A percentile compares a stretch with the other conserved stretches of the same genome.
phyloP scores from a whole-genome alignment of 1,140 invertebrate species.

The Eueides isabella region DNA sequence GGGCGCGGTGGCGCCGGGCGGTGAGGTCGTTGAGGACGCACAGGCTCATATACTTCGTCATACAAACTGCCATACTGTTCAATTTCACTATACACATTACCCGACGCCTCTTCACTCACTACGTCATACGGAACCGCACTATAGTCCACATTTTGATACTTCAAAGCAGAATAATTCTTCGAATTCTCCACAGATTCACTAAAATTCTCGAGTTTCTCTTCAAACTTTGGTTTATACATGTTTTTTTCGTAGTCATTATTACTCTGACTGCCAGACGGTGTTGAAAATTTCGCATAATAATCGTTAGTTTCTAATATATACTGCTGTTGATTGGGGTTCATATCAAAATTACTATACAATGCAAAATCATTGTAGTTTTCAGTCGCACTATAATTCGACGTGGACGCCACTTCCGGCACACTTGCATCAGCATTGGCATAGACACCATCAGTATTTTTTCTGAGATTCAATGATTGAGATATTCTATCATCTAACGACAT shows the following conservation, averaged over 20 bases:
- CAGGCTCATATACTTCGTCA: slow-evolving; percentile 68
- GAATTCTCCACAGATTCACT: slow-evolving; percentile 69
- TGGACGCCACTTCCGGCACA: slow-evolving; percentile 39
- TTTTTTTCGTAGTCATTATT: slow-evolving; percentile 70
- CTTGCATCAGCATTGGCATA: slow-evolving; percentile 52
- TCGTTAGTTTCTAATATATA: slow-evolving; percentile 65
- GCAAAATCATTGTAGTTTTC: slow-evolving; percentile 58
- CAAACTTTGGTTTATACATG: slow-evolving; percentile 70
- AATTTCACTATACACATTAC: slow-evolving; percentile 72
- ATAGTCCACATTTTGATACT: slow-evolving; percentile 70
- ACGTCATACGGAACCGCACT: slow-evolving; percentile 42
- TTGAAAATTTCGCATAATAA: slow-evolving; percentile 73
- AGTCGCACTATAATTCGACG: slow-evolving; percentile 36
- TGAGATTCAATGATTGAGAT: slow-evolving; percentile 75
- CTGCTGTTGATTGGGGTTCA: slow-evolving; percentile 64
- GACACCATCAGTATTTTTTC: slow-evolving; percentile 67
- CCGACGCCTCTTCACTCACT: slow-evolving; percentile 46
- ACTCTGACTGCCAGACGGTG: slow-evolving; percentile 49
- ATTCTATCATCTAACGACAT: slow-evolving; percentile 77
- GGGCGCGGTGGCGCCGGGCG: slow-evolving; percentile 75
- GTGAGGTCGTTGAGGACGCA: slow-evolving; percentile 58
- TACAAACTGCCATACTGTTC: slow-evolving; percentile 56
- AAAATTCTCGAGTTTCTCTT: slow-evolving; percentile 69
- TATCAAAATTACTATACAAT: slow-evolving; percentile 68
- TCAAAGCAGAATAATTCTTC: slow-evolving; percentile 71